These are phyloP conservation scores for Mus minutoides DNA, from an alignment of 2,797 vertebrate genomes.

Conservation along the genomic window DNA sequence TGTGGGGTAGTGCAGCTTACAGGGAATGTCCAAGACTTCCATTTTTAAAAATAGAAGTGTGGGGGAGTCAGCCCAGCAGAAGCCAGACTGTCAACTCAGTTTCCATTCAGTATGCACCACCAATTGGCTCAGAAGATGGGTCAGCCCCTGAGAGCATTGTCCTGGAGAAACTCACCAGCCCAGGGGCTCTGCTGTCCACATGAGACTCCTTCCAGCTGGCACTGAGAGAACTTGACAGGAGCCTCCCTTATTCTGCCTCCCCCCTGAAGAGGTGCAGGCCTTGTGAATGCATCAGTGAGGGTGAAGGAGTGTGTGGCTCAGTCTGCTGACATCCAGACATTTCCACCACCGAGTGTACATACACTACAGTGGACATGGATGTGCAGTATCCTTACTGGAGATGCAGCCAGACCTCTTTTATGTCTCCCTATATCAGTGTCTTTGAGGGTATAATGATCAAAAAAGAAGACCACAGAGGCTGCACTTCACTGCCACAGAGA, in stretches of 20 bases:
- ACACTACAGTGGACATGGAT: accelerated
- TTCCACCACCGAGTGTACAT: too few species aligned
- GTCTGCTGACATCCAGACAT: background rate
- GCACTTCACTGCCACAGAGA: background rate
- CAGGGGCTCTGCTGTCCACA: constrained; percentile 36
- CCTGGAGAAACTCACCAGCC: constrained; percentile 10
- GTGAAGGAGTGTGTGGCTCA: background rate
- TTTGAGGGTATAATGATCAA: background rate
- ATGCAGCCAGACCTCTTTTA: background rate
- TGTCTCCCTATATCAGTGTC: background rate
- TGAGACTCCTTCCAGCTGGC: background rate
- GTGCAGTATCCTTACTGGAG: background rate
- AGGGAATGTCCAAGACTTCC: background rate
- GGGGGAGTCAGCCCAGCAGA: background rate
- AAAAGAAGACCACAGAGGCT: too few species aligned
- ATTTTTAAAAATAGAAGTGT: background rate
- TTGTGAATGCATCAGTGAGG: background rate
- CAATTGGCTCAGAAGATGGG: background rate
- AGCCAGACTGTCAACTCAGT: constrained; percentile 27
- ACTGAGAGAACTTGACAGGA: constrained; percentile 48
- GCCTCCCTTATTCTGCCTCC: background rate
- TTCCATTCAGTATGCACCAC: constrained; percentile 31
- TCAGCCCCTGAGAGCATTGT: background rate
- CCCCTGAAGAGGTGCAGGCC: background rate
- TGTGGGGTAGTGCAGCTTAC: background rate